These are phyloP conservation scores for Pangasius macronema DNA, from an alignment of 2,797 vertebrate species.

Conservation along the genomic window DNA sequence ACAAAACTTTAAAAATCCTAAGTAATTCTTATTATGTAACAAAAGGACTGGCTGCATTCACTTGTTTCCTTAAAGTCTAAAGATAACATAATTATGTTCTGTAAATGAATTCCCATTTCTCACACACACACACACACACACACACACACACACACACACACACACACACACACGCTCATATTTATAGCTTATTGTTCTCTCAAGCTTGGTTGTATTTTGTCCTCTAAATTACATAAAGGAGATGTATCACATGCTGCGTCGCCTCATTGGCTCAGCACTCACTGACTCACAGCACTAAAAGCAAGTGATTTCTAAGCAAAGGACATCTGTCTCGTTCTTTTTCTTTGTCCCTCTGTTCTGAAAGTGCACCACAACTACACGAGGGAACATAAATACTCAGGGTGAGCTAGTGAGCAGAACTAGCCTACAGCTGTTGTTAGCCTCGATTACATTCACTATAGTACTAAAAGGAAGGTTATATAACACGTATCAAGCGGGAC, in stretches of 20 bases:
- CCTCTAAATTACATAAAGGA: slow-evolving; percentile 26
- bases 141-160: slow-evolving; percentile 9
- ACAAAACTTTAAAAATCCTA: neutral
- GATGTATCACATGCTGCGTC: slow-evolving; percentile 2
- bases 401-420: slow-evolving; percentile 7
- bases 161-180: neutral
- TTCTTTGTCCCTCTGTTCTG: slow-evolving; percentile 11
- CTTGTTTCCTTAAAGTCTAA: neutral
- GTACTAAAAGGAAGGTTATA: neutral
- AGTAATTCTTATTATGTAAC: neutral
- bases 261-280: neutral
- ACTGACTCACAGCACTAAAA: neutral
- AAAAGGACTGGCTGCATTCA: neutral
- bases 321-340: slow-evolving; percentile 3
- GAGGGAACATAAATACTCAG: neutral
- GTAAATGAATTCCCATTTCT: slow-evolving; percentile 6
- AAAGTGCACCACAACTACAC: neutral
- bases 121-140: too few relatives aligned
- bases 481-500: neutral
- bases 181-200: neutral
- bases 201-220: slow-evolving; percentile 5
- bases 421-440: neutral
- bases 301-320: neutral
- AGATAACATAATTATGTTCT: neutral
- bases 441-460: neutral